These are phyloP conservation scores for Falcunculus frontatus DNA, from an alignment of 2,113 vertebrate species.

Conservation along the genomic window DNA sequence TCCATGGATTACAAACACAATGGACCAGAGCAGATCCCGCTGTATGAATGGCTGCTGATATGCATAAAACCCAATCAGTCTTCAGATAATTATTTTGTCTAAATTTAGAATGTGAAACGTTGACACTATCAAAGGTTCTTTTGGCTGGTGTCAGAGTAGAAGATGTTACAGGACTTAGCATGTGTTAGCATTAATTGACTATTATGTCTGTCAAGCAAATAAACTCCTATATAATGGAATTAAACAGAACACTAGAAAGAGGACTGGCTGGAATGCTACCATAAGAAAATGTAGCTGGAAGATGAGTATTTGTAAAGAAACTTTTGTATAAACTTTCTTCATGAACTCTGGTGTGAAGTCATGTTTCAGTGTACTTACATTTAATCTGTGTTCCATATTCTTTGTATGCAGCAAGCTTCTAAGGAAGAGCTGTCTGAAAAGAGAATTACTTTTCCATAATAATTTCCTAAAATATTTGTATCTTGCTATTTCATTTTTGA, in stretches of 20 bases:
- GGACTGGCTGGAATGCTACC: background rate
- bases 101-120: background rate
- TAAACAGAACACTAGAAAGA: background rate
- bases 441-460: background rate
- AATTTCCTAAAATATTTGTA: background rate
- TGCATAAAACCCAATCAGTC: conserved; percentile 16
- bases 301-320: background rate
- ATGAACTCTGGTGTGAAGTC: background rate
- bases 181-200: conserved; percentile 24
- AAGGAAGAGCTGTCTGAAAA: background rate
- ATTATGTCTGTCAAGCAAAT: conserved; percentile 1
- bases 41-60: background rate
- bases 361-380: background rate
- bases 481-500: background rate
- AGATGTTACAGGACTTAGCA: background rate
- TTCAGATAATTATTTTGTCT: conserved; percentile 44
- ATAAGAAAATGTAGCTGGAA: background rate
- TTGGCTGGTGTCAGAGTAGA: background rate
- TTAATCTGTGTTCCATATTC: background rate
- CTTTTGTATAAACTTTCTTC: background rate
- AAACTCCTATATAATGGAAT: background rate
- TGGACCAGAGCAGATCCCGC: background rate
- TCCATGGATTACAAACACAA: conserved; percentile 43
- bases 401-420: background rate
- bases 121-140: conserved; percentile 4